Evolutionary conservation across 2,797 vertebrate species (phyloP).

Genomic region (Phoebastria nigripes): DNA sequence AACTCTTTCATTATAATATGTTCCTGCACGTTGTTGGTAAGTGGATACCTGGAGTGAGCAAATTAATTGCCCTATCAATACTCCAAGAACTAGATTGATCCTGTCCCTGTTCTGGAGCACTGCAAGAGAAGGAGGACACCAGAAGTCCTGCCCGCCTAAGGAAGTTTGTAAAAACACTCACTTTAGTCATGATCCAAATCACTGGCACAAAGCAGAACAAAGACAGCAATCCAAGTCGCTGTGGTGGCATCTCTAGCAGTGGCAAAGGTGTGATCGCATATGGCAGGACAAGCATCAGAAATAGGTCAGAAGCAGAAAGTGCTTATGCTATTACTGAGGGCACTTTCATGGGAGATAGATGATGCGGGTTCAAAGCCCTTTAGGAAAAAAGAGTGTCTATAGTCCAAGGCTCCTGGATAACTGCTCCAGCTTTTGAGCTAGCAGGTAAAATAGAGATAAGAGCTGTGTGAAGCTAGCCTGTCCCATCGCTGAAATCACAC

Average conservation of each 20-base stretch:
- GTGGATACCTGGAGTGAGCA: neutral
- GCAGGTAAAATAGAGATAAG: neutral
- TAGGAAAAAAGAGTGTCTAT: neutral
- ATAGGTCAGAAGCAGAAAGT: neutral
- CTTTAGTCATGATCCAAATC: neutral
- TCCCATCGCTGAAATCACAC: neutral
- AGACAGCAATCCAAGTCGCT: neutral
- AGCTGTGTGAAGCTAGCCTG: neutral
- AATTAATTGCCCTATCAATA: neutral
- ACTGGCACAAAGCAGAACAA: fast-evolving
- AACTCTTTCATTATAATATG: neutral
- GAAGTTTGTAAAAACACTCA: neutral
- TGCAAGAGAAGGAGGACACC: neutral
- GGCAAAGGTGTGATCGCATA: neutral
- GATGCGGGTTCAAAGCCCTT: neutral
- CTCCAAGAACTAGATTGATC: neutral
- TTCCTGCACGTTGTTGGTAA: neutral
- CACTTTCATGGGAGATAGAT: neutral
- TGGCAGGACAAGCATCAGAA: neutral
- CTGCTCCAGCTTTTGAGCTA: neutral
- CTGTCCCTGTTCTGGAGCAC: neutral
- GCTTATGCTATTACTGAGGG: neutral
- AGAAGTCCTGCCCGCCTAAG: neutral
- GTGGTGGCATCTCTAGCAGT: neutral
- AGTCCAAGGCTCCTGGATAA: neutral